Percentiles rank a stretch among this genome's conserved stretches.
Evolutionary conservation across 2,113 vertebrate genomes (phyloP).

Genomic region (Chloropsis hardwickii): DNA sequence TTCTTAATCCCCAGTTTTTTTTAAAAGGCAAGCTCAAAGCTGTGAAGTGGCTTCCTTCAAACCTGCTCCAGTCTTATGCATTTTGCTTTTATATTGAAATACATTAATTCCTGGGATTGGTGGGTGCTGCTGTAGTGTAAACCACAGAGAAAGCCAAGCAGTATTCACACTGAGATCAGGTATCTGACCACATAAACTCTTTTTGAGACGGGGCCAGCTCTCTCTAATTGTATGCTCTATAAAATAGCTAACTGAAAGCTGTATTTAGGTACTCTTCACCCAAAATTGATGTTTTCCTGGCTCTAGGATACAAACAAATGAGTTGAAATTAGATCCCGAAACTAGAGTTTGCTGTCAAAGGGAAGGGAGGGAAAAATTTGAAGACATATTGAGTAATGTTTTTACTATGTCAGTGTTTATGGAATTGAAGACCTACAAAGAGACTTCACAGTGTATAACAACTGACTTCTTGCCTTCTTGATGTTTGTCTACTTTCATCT

Average conservation of each 20-base stretch:
- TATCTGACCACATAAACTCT: neutral
- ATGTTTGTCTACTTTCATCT: neutral
- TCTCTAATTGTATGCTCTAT: neutral
- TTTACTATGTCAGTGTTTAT: neutral
- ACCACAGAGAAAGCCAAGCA: neutral
- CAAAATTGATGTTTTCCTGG: neutral
- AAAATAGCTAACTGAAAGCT: neutral
- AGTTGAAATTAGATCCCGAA: neutral
- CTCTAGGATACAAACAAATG: neutral
- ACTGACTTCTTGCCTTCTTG: neutral
- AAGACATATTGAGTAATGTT: neutral
- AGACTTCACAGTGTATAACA: neutral
- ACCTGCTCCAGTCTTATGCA: neutral
- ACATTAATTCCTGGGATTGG: neutral
- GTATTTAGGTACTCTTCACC: neutral
- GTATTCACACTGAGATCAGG: neutral
- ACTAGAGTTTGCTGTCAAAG: neutral
- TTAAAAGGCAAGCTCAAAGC: neutral
- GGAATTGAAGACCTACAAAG: neutral
- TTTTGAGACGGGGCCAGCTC: neutral
- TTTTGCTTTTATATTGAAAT: neutral
- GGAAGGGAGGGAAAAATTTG: neutral
- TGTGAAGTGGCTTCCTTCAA: neutral
- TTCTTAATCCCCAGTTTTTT: neutral
- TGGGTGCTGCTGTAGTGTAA: neutral